Conservation (phyloP, 2,113 vertebrate species). For the Aphelocoma coerulescens region DNA sequence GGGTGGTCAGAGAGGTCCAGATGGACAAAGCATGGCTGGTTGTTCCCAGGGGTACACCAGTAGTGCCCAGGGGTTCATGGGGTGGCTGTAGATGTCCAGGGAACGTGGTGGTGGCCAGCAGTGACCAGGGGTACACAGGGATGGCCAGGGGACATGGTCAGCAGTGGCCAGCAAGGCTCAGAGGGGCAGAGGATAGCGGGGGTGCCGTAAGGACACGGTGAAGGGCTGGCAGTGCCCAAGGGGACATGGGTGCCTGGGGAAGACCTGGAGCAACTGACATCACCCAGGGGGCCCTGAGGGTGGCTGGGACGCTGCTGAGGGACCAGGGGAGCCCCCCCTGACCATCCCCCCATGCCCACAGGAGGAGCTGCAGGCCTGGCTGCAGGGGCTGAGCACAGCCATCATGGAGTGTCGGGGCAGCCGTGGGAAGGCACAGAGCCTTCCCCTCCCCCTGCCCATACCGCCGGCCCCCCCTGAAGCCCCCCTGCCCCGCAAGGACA, state of each 20-base stretch:
- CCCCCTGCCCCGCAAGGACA: slow-evolving; percentile 79
- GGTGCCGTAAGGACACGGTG: background rate
- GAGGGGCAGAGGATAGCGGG: background rate
- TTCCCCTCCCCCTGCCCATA: slow-evolving; percentile 72
- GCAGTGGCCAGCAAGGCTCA: too few species aligned
- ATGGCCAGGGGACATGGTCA: accelerated
- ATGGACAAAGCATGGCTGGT: background rate
- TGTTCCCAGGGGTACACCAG: background rate
- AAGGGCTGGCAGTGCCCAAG: background rate
- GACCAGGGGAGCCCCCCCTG: too few species aligned
- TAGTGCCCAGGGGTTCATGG: too few species aligned
- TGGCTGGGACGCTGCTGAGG: background rate
- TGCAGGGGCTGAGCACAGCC: slow-evolving; percentile 80
- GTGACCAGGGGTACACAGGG: background rate
- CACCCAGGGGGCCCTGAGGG: too few species aligned
- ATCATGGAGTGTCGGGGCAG: slow-evolving; percentile 73
- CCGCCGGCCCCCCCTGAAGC: slow-evolving; percentile 43
- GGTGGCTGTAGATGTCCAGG: background rate
- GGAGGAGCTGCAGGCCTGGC: slow-evolving; percentile 93
- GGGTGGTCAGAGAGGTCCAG: background rate
- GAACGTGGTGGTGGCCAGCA: background rate
- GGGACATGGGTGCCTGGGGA: background rate
- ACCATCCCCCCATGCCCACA: background rate
- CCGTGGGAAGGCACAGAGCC: slow-evolving; percentile 78
- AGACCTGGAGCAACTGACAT: background rate